Conservation (phyloP, 2,113 vertebrate species). For the Mola mola region DNA sequence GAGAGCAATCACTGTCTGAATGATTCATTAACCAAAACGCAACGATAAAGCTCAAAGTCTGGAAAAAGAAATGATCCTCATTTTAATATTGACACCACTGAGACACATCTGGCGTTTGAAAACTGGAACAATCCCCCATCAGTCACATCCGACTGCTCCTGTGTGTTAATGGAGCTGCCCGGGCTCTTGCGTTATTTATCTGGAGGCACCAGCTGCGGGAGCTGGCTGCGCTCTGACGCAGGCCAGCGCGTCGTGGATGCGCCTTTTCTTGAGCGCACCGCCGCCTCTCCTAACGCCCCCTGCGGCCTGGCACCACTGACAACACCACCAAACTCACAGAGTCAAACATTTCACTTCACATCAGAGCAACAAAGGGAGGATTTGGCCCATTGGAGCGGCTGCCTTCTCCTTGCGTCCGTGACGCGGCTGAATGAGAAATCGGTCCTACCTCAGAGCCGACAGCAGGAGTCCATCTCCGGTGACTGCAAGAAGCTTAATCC, state of each 20-base stretch:
- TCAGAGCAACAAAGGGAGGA: neutral
- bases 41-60: conserved; percentile 26
- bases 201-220: conserved; percentile 69
- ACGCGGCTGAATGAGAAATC: neutral
- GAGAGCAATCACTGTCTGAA: conserved; percentile 13
- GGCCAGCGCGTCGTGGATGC: conserved; percentile 60
- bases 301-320: conserved; percentile 28
- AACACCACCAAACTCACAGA: neutral
- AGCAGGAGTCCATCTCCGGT: conserved; percentile 56
- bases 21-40: conserved; percentile 30
- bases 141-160: conserved; percentile 61
- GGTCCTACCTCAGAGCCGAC: conserved; percentile 64
- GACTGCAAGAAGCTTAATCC: conserved; percentile 34
- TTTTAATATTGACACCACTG: conserved; percentile 48
- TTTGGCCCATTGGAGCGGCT: neutral
- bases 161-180: conserved; percentile 42
- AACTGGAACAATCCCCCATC: conserved; percentile 53
- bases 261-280: conserved; percentile 32
- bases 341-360: neutral
- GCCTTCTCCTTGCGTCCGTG: neutral
- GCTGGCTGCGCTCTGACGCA: conserved; percentile 47
- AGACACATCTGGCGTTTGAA: conserved; percentile 67
- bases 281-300: conserved; percentile 31
- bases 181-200: conserved; percentile 30
- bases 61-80: conserved; percentile 16